Evolutionary conservation across 2,113 vertebrate species (phyloP).

Genomic region (Tyrannus savana): DNA sequence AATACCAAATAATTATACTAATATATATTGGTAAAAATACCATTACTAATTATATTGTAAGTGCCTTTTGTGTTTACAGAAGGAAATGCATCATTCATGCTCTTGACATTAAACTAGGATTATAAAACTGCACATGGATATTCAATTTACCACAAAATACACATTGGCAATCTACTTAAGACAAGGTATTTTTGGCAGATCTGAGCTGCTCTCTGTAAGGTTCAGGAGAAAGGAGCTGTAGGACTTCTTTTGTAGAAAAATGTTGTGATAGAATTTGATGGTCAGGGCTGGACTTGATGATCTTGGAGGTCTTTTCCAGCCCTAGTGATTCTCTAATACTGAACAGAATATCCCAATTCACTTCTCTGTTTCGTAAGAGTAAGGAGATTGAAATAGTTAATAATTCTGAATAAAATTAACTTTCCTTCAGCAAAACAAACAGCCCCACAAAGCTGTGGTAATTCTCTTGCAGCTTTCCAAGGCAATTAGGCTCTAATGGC

Average conservation of each 20-base stretch:
- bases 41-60: neutral
- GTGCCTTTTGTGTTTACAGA: neutral
- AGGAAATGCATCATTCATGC: neutral
- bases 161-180: neutral
- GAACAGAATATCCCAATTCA: neutral
- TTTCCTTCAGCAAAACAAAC: neutral
- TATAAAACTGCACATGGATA: neutral
- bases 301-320: neutral
- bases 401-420: neutral
- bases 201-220: neutral
- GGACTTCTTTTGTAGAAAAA: neutral
- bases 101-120: neutral
- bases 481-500: conserved; percentile 53
- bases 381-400: conserved; percentile 11
- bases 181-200: neutral
- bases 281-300: neutral
- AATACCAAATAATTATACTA: neutral
- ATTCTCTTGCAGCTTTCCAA: conserved; percentile 47
- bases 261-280: neutral
- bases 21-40: neutral
- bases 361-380: neutral
- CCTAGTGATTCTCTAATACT: accelerated
- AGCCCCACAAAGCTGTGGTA: neutral
- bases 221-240: neutral
- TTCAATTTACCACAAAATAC: neutral